phyloP scores from a whole-genome alignment of 2,113 vertebrate species.

The Bettongia penicillata region DNA sequence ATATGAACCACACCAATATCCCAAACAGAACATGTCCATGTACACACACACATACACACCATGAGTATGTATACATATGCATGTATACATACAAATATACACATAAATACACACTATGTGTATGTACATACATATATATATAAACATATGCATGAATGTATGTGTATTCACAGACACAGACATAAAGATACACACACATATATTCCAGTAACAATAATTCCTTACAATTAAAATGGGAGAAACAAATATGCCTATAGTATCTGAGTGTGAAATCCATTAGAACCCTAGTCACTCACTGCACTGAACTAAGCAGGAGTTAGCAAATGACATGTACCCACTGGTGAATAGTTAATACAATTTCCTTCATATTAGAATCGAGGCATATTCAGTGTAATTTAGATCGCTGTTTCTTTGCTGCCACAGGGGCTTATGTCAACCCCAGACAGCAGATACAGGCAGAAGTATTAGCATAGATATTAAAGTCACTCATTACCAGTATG shows the following conservation, averaged over 20 bases:
- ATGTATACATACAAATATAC: neutral
- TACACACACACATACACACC: neutral
- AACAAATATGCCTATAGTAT: neutral
- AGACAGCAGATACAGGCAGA: conserved; percentile 23
- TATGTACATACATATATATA: neutral
- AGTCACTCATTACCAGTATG: conserved; percentile 56
- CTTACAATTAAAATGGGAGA: accelerated
- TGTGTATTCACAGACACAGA: no score
- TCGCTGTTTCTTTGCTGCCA: conserved; percentile 55
- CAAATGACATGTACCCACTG: conserved; percentile 45
- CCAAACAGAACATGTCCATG: neutral
- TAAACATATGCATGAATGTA: neutral
- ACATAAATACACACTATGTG: no score
- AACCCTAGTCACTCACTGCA: conserved; percentile 12
- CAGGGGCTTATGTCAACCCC: conserved; percentile 46
- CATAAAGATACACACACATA: no score
- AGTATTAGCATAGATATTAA: conserved; percentile 75
- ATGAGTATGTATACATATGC: neutral
- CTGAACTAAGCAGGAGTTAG: conserved; percentile 44
- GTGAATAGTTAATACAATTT: conserved; percentile 72
- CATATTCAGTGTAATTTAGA: conserved; percentile 73
- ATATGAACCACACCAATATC: neutral
- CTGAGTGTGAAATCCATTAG: conserved; percentile 42
- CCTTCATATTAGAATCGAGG: conserved; percentile 68
- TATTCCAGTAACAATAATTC: neutral